phyloP scores from a whole-genome alignment of 2,888 invertebrate genomes.

The Dimorphilus gyrociliatus region DNA sequence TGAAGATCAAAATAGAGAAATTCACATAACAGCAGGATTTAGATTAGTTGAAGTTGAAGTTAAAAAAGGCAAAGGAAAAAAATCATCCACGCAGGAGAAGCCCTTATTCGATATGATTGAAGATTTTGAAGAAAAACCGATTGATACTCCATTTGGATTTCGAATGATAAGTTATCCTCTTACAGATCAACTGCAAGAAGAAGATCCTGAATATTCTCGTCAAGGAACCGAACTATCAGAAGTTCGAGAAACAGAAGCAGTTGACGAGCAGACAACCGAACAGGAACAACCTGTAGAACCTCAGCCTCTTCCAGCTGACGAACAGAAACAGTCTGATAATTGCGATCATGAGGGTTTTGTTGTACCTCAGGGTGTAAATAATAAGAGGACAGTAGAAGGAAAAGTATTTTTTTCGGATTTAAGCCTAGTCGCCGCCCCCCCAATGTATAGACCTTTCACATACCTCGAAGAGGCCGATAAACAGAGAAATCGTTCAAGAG shows the following conservation, averaged over 20 bases:
- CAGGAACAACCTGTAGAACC: background rate
- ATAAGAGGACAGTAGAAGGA: constrained; percentile 17
- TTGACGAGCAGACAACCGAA: background rate
- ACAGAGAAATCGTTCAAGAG: too few species aligned
- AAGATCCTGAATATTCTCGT: background rate
- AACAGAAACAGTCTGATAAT: too few species aligned
- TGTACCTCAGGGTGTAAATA: too few species aligned
- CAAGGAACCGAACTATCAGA: background rate
- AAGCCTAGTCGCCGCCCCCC: constrained; percentile 21
- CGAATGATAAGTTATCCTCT: constrained; percentile 28
- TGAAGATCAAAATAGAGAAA: constrained; percentile 21
- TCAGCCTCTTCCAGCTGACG: too few species aligned
- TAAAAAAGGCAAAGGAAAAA: too few species aligned
- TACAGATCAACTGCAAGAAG: constrained; percentile 18
- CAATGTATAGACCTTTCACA: constrained; percentile 25
- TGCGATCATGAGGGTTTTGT: too few species aligned
- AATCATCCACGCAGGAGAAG: constrained; percentile 10
- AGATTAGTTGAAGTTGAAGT: too few species aligned
- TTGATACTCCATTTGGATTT: constrained; percentile 28
- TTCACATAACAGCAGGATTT: constrained; percentile 27
- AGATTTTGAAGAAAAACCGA: constrained; percentile 23
- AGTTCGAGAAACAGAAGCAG: background rate
- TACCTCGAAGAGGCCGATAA: constrained; percentile 18
- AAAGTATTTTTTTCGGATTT: constrained; percentile 17
- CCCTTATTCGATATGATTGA: constrained; percentile 33